phyloP scores from a whole-genome alignment of 2,888 invertebrate genomes.

The Synergus itoensis region DNA sequence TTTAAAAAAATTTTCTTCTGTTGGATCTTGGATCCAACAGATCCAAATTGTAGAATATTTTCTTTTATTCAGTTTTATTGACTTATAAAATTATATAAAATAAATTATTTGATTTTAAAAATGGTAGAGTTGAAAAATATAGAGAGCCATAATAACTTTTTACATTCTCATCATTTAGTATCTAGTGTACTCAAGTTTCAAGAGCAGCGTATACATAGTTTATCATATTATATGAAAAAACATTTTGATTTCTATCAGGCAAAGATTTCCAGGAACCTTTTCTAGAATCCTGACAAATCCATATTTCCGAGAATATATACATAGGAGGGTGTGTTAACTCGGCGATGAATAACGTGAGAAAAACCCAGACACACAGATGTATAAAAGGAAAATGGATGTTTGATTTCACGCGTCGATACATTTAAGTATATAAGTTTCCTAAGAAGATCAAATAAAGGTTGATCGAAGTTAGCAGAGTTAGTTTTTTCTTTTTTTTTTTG shows the following conservation, averaged over 20 bases:
- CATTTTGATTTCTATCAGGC: not conserved
- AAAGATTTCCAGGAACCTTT: not conserved
- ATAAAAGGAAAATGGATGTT: not conserved
- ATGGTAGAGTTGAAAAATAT: too few relatives aligned
- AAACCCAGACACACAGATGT: not conserved
- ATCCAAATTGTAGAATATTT: too few relatives aligned
- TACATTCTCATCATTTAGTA: too few relatives aligned
- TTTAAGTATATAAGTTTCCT: not conserved
- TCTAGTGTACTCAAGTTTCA: not conserved
- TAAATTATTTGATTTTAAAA: too few relatives aligned
- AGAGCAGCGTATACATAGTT: not conserved
- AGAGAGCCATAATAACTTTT: too few relatives aligned
- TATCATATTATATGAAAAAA: not conserved
- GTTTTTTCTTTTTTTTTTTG: not conserved
- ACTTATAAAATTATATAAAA: too few relatives aligned
- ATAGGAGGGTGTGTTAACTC: not conserved
- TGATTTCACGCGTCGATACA: not conserved
- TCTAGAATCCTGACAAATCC: not conserved
- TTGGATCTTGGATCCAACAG: too few relatives aligned
- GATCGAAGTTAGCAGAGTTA: not conserved
- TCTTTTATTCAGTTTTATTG: too few relatives aligned
- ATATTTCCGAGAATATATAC: not conserved
- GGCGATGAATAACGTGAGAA: not conserved
- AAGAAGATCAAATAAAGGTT: conserved; percentile 1
- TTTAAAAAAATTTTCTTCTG: too few relatives aligned